These are phyloP conservation scores for Lutraria lutraria DNA, from an alignment of 2,888 invertebrate genomes.

Conservation along the genomic window DNA sequence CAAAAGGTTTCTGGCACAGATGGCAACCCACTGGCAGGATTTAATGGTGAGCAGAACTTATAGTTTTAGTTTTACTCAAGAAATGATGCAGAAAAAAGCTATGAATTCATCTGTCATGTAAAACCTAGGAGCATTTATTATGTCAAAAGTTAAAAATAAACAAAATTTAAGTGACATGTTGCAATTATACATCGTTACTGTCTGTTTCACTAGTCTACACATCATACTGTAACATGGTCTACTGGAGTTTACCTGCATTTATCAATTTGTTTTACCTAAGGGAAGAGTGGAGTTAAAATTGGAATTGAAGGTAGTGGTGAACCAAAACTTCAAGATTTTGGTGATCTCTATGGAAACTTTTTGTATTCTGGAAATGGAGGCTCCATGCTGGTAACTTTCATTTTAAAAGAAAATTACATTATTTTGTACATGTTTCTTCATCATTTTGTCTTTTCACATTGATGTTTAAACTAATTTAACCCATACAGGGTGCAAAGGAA, in stretches of 20 bases:
- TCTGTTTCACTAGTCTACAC: no score
- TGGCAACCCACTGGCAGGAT: slow-evolving; percentile 77
- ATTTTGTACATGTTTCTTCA: not conserved
- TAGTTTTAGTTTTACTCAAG: no score
- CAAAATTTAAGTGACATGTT: no score
- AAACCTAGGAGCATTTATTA: no score
- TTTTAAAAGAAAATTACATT: not conserved
- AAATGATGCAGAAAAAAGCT: no score
- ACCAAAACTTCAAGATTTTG: slow-evolving; percentile 77
- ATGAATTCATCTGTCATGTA: no score
- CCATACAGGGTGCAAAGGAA: no score
- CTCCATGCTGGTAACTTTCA: slow-evolving; percentile 75
- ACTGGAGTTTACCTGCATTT: no score
- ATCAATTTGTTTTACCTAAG: slow-evolving; percentile 58
- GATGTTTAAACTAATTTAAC: not conserved
- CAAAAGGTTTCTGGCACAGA: slow-evolving; percentile 80
- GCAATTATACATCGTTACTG: no score
- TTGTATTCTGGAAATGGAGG: slow-evolving; percentile 73
- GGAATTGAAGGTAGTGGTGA: slow-evolving; percentile 75
- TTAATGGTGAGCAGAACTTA: slow-evolving; percentile 69
- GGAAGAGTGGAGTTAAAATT: slow-evolving; percentile 76
- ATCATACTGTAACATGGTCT: no score
- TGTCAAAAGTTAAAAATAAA: no score
- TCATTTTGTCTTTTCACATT: not conserved
- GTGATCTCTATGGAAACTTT: slow-evolving; percentile 79